Evolutionary conservation across 1,140 invertebrate species (phyloP).

Genomic region (Campoletis sonorensis): DNA sequence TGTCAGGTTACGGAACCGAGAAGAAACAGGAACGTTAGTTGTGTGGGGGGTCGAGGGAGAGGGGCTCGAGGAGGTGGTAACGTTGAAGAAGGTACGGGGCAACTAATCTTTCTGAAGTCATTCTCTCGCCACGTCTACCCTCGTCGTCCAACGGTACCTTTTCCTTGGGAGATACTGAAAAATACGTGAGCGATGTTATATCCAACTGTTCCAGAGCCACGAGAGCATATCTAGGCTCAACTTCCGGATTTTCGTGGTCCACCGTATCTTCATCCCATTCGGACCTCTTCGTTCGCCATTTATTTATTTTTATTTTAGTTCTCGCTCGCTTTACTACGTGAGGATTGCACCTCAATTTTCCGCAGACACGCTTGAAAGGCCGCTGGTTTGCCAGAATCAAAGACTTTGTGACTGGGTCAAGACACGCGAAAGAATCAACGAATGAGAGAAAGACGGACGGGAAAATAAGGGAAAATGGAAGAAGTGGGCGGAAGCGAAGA

Average conservation of each 20-base stretch:
- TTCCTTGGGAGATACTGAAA: constrained; percentile 5
- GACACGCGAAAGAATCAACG: constrained; percentile 36
- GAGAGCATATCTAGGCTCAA: background rate
- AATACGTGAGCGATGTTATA: background rate
- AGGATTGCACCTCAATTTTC: background rate
- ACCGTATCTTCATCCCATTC: background rate
- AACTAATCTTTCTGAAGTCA: constrained; percentile 37
- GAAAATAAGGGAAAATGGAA: background rate
- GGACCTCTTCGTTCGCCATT: background rate
- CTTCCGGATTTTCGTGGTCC: background rate
- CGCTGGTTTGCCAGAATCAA: background rate
- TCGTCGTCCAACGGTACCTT: constrained; percentile 8
- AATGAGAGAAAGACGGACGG: background rate
- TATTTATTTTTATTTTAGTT: background rate
- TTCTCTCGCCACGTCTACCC: constrained; percentile 29
- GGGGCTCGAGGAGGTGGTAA: background rate
- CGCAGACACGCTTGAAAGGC: background rate
- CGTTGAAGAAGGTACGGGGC: constrained; percentile 37
- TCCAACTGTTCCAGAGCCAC: constrained; percentile 6
- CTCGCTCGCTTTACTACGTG: background rate
- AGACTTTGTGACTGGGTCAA: constrained; percentile 14
- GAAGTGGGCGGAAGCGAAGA: constrained; percentile 17
- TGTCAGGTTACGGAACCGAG: constrained; percentile 22
- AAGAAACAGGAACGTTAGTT: constrained; percentile 17
- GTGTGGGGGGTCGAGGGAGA: background rate